Percentiles rank a stretch among this genome's conserved stretches.
Evolutionary conservation across 2,113 vertebrate species (phyloP).

Genomic region (human): DNA sequence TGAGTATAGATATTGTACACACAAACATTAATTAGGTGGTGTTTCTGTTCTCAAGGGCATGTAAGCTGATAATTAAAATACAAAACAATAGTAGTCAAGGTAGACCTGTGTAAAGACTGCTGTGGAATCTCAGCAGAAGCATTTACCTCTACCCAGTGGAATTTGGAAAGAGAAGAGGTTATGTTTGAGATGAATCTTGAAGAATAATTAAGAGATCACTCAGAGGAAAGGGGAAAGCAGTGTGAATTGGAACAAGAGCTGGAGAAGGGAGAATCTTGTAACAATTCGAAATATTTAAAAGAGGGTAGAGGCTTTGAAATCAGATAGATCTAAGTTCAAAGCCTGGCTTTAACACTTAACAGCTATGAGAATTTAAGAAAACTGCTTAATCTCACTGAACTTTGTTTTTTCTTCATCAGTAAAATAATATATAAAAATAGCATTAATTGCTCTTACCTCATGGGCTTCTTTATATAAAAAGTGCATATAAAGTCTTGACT

Average conservation of each 20-base stretch:
- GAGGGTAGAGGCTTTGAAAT: background rate
- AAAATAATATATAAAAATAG: background rate
- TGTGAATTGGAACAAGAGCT: background rate
- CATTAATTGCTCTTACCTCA: background rate
- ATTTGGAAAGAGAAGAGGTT: background rate
- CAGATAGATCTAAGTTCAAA: background rate
- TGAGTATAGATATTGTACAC: background rate
- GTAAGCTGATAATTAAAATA: background rate
- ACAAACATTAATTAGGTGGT: background rate
- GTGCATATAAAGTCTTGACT: background rate
- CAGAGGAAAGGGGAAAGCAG: background rate
- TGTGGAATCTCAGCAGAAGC: background rate
- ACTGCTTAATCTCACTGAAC: background rate
- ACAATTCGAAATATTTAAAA: background rate
- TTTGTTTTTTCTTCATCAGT: background rate
- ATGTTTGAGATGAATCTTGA: background rate
- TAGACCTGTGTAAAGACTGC: rapidly evolving
- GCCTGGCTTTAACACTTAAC: background rate
- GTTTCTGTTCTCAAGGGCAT: background rate
- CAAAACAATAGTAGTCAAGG: background rate
- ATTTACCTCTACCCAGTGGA: background rate
- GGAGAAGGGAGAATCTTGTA: background rate
- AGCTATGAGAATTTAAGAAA: background rate
- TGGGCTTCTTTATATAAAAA: background rate
- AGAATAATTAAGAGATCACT: background rate